These are phyloP conservation scores for Falco cherrug DNA, from an alignment of 2,797 vertebrate species.

Conservation along the genomic window DNA sequence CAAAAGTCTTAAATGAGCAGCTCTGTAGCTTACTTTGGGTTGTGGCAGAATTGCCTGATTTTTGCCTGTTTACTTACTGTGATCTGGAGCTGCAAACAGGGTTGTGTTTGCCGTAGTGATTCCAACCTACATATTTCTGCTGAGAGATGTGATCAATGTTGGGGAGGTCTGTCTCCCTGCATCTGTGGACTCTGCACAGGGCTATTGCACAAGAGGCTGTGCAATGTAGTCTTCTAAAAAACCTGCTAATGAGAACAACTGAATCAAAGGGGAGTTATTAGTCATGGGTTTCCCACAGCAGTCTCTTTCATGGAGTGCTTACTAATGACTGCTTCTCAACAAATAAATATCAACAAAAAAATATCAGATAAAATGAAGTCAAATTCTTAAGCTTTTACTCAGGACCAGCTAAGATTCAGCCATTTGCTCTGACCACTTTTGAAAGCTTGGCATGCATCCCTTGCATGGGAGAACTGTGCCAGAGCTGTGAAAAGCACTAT, in stretches of 20 bases:
- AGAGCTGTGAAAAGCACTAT: neutral
- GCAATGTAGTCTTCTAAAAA: neutral
- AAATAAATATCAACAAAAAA: neutral
- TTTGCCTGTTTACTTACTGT: neutral
- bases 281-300: neutral
- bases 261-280: neutral
- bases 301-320: neutral
- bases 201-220: neutral
- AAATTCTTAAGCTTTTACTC: neutral
- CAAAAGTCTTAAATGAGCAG: slow-evolving; percentile 8
- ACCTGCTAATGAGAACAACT: neutral
- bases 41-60: neutral
- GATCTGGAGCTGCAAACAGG: neutral
- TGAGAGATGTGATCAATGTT: neutral
- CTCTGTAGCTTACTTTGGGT: neutral
- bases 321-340: neutral
- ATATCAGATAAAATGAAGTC: neutral
- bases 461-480: neutral
- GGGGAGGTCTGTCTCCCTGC: neutral
- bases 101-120: neutral
- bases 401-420: neutral
- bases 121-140: neutral
- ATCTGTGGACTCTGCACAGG: neutral
- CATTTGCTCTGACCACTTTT: neutral
- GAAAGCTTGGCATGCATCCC: neutral